A percentile compares a stretch with the other conserved stretches of the same genome.
Conservation (phyloP, 2,113 vertebrate species). For the Apus apus region DNA sequence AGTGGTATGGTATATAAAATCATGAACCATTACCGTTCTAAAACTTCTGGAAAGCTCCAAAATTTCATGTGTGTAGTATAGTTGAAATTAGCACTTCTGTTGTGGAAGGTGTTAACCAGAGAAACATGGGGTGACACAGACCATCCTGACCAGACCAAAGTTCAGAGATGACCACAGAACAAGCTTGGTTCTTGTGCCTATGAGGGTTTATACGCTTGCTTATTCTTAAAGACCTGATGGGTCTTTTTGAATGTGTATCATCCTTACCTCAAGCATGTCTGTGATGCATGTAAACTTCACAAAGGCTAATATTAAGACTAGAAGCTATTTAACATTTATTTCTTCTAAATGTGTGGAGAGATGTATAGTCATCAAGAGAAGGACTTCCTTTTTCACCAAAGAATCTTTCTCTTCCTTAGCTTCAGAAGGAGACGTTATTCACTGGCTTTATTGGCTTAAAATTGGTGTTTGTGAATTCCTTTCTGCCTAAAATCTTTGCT, state of each 20-base stretch:
- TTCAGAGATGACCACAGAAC: not conserved
- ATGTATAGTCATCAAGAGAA: not conserved
- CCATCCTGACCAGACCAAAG: not conserved
- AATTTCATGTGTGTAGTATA: not conserved
- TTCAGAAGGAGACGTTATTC: not conserved
- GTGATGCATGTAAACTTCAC: not conserved
- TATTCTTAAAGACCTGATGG: not conserved
- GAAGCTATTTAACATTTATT: not conserved
- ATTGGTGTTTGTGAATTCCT: not conserved
- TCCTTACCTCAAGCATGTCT: not conserved
- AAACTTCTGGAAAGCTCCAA: not conserved
- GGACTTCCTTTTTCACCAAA: not conserved
- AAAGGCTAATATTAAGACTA: not conserved
- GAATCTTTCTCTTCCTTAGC: not conserved
- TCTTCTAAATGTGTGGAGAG: not conserved
- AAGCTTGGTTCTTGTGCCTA: not conserved
- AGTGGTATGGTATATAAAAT: not conserved
- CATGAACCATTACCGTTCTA: not conserved
- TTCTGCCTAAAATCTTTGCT: not conserved
- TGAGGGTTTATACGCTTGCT: not conserved
- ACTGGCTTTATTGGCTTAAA: not conserved
- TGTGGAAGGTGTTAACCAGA: not conserved
- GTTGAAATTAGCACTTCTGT: not conserved
- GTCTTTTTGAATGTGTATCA: not conserved
- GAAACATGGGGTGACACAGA: not conserved